These are phyloP conservation scores for Hirundo rustica DNA, from an alignment of 2,797 vertebrate genomes.

Conservation along the genomic window DNA sequence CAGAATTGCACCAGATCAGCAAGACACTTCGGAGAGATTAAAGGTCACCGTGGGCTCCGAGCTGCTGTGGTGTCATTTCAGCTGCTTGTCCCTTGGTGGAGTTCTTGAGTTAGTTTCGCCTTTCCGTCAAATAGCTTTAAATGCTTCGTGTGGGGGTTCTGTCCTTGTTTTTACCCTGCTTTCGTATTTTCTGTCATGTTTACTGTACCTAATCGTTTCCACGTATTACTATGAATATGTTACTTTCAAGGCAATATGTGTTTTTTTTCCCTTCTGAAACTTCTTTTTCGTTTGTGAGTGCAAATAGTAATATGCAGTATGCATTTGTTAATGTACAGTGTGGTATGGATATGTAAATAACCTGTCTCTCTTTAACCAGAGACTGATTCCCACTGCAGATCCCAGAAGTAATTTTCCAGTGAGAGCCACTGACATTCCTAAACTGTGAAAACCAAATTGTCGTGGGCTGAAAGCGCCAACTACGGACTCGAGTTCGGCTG, in stretches of 20 bases:
- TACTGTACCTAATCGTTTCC: conserved; percentile 75
- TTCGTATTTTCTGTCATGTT: conserved; percentile 61
- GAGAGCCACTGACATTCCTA: conserved; percentile 12
- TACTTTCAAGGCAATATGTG: neutral
- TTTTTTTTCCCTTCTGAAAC: neutral
- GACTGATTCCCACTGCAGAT: neutral
- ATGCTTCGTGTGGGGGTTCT: neutral
- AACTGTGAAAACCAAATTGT: neutral
- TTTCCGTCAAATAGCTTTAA: conserved; percentile 41
- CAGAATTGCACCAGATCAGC: neutral
- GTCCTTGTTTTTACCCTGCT: conserved; percentile 29
- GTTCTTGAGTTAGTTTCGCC: conserved; percentile 79
- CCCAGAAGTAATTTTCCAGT: conserved; percentile 26
- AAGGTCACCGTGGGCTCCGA: conserved; percentile 68
- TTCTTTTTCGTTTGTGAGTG: neutral
- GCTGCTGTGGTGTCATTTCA: conserved; percentile 71
- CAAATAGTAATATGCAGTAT: neutral
- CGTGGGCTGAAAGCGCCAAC: neutral
- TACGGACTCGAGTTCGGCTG: neutral
- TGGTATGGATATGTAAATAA: neutral
- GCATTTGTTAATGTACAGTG: neutral
- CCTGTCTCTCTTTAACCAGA: neutral
- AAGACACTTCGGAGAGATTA: conserved; percentile 19
- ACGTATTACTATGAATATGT: conserved; percentile 50
- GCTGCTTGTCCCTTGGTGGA: conserved; percentile 81